These are phyloP conservation scores for Itoplectis maculator DNA, from an alignment of 2,888 invertebrate species.

Conservation along the genomic window DNA sequence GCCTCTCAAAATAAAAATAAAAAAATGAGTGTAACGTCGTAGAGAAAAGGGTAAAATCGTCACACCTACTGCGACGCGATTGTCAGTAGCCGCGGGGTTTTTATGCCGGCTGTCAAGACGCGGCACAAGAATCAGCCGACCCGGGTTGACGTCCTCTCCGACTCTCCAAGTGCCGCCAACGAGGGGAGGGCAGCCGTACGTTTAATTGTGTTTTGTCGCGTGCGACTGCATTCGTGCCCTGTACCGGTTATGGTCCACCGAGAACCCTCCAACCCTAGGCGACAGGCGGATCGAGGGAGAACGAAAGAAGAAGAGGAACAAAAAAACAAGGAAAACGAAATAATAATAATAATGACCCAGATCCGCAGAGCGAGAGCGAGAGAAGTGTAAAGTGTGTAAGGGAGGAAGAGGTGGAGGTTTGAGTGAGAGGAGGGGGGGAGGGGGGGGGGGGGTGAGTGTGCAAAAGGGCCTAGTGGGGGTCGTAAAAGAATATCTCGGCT, in stretches of 20 bases:
- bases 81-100: too few relatives aligned
- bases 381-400: constrained; percentile 4
- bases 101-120: too few relatives aligned
- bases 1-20: too few relatives aligned
- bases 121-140: neutral
- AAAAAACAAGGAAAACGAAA: constrained; percentile 30
- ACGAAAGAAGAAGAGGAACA: neutral
- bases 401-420: too few relatives aligned
- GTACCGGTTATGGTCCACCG: constrained; percentile 38
- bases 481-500: constrained; percentile 61
- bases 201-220: constrained; percentile 63
- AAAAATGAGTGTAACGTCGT: neutral
- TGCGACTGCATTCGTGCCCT: constrained; percentile 42
- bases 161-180: constrained; percentile 1
- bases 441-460: neutral
- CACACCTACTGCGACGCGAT: too few relatives aligned
- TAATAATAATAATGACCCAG: constrained; percentile 60
- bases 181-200: constrained; percentile 1
- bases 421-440: too few relatives aligned
- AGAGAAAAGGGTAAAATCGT: too few relatives aligned
- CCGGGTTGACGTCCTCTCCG: constrained; percentile 11
- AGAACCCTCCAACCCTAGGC: constrained; percentile 15
- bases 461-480: constrained; percentile 57
- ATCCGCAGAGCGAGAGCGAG: constrained; percentile 37
- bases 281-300: constrained; percentile 8